phyloP scores from a whole-genome alignment of 2,888 invertebrate genomes.

The Cyclophora albipunctata region DNA sequence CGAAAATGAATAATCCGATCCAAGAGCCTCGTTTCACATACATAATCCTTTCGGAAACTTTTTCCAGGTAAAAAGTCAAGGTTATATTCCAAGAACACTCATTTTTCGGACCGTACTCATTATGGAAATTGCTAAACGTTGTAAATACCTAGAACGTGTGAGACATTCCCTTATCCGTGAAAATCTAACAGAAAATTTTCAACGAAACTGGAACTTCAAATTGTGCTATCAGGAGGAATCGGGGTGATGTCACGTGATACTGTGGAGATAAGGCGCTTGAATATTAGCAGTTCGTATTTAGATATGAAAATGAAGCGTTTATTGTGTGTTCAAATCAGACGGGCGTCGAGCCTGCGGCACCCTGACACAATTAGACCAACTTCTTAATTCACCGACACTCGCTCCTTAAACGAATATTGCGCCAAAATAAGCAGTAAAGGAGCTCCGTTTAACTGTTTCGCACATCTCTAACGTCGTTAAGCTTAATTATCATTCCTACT shows the following conservation, averaged over 20 bases:
- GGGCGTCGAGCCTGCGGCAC: slow-evolving; percentile 16
- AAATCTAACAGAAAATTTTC: slow-evolving; percentile 10
- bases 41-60: slow-evolving; percentile 7
- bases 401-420: slow-evolving; percentile 55
- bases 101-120: slow-evolving; percentile 19
- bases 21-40: too few species aligned
- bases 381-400: slow-evolving; percentile 55
- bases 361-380: slow-evolving; percentile 46
- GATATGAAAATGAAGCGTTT: slow-evolving; percentile 27
- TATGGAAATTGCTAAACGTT: slow-evolving; percentile 18
- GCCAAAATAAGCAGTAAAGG: slow-evolving; percentile 61
- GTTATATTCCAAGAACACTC: slow-evolving; percentile 15
- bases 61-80: slow-evolving; percentile 11
- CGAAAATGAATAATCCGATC: too few species aligned
- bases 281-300: slow-evolving; percentile 22
- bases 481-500: slow-evolving; percentile 65
- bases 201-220: slow-evolving; percentile 16
- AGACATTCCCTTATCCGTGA: slow-evolving; percentile 19
- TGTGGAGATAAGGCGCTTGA: slow-evolving; percentile 5
- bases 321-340: slow-evolving; percentile 39
- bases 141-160: slow-evolving; percentile 16
- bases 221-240: slow-evolving; percentile 14
- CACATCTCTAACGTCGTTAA: slow-evolving; percentile 59
- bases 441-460: slow-evolving; percentile 56
- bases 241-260: slow-evolving; percentile 16